Percentiles rank a stretch among this genome's conserved stretches.
These are phyloP conservation scores for Synergus itoensis DNA, from an alignment of 2,888 invertebrate genomes.

Conservation along the genomic window DNA sequence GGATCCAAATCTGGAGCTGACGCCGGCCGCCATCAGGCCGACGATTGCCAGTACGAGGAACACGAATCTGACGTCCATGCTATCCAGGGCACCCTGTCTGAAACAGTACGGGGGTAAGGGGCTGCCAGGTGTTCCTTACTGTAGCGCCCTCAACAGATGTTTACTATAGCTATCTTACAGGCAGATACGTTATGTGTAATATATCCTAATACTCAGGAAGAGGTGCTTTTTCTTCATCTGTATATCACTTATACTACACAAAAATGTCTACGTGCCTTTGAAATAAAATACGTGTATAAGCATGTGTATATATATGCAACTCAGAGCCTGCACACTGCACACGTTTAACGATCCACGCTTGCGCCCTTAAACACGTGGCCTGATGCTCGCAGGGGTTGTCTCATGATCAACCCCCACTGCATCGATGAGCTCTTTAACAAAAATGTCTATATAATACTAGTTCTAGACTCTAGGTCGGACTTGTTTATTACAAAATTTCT, in stretches of 20 bases:
- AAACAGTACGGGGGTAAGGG: constrained; percentile 53
- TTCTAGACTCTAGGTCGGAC: neutral
- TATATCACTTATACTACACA: neutral
- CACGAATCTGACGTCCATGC: constrained; percentile 72
- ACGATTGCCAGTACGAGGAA: constrained; percentile 68
- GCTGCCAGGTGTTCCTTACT: constrained; percentile 52
- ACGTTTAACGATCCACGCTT: constrained; percentile 58
- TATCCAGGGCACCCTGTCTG: constrained; percentile 59
- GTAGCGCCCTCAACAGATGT: constrained; percentile 36
- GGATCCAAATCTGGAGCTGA: constrained; percentile 67
- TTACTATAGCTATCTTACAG: constrained; percentile 4
- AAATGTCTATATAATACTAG: neutral
- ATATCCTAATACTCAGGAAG: neutral
- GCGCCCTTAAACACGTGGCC: constrained; percentile 48
- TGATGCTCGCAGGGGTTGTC: neutral
- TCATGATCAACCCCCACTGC: neutral
- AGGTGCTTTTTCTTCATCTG: neutral
- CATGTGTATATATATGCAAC: neutral
- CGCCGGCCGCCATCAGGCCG: constrained; percentile 70
- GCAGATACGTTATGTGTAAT: neutral
- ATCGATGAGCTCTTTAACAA: neutral
- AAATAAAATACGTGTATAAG: neutral
- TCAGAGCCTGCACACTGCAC: constrained; percentile 36
- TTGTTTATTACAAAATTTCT: neutral
- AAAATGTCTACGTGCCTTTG: neutral